phyloP scores from a whole-genome alignment of 1,140 invertebrate genomes.

The Trigoniulus corallinus region DNA sequence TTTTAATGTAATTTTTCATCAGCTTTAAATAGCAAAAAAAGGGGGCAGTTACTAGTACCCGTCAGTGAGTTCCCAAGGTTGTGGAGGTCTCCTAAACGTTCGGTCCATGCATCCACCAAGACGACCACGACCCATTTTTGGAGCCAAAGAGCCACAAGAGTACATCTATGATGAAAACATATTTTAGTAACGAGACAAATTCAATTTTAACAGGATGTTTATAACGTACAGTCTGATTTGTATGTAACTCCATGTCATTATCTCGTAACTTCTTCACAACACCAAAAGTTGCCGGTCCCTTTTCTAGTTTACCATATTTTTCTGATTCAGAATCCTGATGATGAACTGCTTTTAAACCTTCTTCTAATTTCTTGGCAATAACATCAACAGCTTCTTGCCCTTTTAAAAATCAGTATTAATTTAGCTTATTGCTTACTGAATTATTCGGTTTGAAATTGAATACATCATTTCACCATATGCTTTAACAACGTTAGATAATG shows the following conservation, averaged over 20 bases:
- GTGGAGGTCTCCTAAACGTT: conserved; percentile 31
- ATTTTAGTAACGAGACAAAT: conserved; percentile 7
- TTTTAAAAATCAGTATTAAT: conserved; percentile 4
- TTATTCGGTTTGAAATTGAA: background rate
- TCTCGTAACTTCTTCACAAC: conserved; percentile 32
- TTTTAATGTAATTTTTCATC: background rate
- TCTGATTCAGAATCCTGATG: conserved; percentile 29
- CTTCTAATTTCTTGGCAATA: conserved; percentile 16
- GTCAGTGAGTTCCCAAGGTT: conserved; percentile 40
- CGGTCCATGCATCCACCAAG: conserved; percentile 31
- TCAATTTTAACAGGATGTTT: background rate
- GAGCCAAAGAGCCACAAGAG: conserved; percentile 37
- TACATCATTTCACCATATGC: conserved; percentile 26
- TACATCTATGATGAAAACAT: conserved; percentile 29
- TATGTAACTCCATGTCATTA: conserved; percentile 35
- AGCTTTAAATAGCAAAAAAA: background rate
- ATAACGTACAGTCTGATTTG: conserved; percentile 27
- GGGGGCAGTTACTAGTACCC: conserved; percentile 23
- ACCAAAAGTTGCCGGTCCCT: conserved; percentile 29
- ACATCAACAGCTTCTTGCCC: conserved; percentile 18
- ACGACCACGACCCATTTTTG: conserved; percentile 33
- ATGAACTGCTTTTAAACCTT: conserved; percentile 24
- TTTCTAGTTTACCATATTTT: conserved; percentile 28
- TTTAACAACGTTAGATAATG: conserved; percentile 31
- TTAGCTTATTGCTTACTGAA: background rate